Conservation (phyloP, 1,140 invertebrate species). For the Drosophila truncata region DNA sequence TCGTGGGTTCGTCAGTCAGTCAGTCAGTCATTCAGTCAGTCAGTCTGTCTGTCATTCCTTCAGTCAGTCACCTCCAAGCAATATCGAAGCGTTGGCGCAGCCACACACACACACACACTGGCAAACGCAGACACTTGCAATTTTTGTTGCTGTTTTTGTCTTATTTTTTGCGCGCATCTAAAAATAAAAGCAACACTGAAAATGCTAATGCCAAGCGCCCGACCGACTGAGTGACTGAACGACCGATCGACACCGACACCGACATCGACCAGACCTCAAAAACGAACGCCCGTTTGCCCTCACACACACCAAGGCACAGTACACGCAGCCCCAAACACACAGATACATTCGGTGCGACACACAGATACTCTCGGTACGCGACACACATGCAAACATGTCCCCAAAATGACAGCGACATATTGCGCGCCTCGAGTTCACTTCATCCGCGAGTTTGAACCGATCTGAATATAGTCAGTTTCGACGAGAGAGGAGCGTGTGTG, state of each 20-base stretch:
- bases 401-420: constrained; percentile 56
- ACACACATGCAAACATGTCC: constrained; percentile 30
- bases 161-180: constrained; percentile 76
- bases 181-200: constrained; percentile 64
- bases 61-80: constrained; percentile 57
- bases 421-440: constrained; percentile 53
- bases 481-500: constrained; percentile 8
- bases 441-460: constrained; percentile 45
- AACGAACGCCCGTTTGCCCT: constrained; percentile 53
- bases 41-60: constrained; percentile 13
- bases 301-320: constrained; percentile 8
- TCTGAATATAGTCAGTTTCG: constrained; percentile 45
- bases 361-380: constrained; percentile 9
- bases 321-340: constrained; percentile 22
- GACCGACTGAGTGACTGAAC: constrained; percentile 52
- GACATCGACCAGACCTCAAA: constrained; percentile 53
- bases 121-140: constrained; percentile 64
- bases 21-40: constrained; percentile 5
- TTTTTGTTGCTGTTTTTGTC: constrained; percentile 62
- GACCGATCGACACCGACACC: constrained; percentile 57
- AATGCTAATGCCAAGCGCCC: constrained; percentile 56
- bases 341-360: constrained; percentile 10
- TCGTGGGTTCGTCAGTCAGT: constrained; percentile 43
- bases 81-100: constrained; percentile 37
- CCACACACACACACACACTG: constrained; percentile 25